Conservation (phyloP, 2,113 vertebrate species). For the Parotia lawesii region DNA sequence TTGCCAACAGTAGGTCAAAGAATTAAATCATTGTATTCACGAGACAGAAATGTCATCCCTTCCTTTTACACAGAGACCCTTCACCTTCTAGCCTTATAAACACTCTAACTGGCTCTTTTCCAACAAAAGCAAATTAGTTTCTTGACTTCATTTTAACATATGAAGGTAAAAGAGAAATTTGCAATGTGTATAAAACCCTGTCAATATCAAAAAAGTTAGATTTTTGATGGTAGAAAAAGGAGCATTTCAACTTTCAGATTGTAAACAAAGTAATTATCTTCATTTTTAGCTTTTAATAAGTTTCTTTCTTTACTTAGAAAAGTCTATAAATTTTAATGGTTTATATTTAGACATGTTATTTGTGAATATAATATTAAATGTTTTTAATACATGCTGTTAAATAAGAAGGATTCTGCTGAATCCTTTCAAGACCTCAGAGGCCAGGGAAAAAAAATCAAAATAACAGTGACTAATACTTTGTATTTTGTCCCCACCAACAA, state of each 20-base stretch:
- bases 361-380: neutral
- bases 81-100: constrained; percentile 52
- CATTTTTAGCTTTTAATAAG: neutral
- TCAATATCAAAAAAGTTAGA: neutral
- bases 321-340: neutral
- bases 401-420: neutral
- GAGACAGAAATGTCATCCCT: constrained; percentile 58
- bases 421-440: neutral
- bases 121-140: neutral
- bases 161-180: neutral
- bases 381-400: neutral
- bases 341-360: neutral
- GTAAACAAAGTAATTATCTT: neutral
- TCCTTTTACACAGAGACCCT: constrained; percentile 20
- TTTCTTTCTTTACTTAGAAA: neutral
- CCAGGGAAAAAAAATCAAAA: neutral
- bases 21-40: constrained; percentile 57
- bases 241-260: neutral
- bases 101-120: constrained; percentile 17
- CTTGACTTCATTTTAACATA: neutral
- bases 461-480: neutral
- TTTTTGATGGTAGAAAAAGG: neutral
- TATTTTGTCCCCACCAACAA: neutral
- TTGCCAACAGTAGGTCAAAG: constrained; percentile 59
- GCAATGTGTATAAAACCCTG: neutral